Base-by-base conservation (phyloP, 2,888 invertebrate species). In the Diaperis boleti region DNA sequence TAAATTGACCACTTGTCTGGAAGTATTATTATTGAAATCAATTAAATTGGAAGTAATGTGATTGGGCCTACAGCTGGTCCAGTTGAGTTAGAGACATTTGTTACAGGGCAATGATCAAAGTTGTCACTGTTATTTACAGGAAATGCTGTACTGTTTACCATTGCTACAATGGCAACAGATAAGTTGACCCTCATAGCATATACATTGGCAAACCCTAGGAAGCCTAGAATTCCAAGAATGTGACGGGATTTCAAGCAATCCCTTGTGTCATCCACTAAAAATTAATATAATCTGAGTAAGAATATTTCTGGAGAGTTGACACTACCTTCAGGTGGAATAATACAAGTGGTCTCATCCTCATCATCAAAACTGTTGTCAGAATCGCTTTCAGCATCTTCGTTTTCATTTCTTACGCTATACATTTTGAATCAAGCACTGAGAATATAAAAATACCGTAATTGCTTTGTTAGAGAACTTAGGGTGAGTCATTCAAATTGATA, bases 131-230 rank as follows among this genome's bases (percentile, higher is more conserved):
- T 87, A 45, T 83, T 80, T 14, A 84, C 81, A 15, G 83, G 86
- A 57, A 85, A 82, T 1, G 87, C 86, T 1, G 92, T 89, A 54
- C 87, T 85, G 78, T 93, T 93, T 33, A 94, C 92, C 97, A 97
- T 98, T 20, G 95, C 95, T 20, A 97, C 95, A 76, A 97, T 94
- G 29, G 96, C 96, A 14, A 97, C 94, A 0, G 95, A 95, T 22
- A 97, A 84, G 80, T 95, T 95, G 0, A 95, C 94, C 62, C 95
- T 84, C 91, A 95, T 92, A 0, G 94, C 93, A 81, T 95, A 95
- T 2, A 94, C 92, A 77, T 93, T 89, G 62, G 92, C 92, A 78
- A 94, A 94, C 8, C 95, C 95, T 49, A 94, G 83, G 77, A 95
- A 95, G 10, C 94, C 94, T 83, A 95, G 85, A 45, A 95, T 85